Evolutionary conservation across 1,140 invertebrate species (phyloP).

Genomic region (Cotesia glomerata): DNA sequence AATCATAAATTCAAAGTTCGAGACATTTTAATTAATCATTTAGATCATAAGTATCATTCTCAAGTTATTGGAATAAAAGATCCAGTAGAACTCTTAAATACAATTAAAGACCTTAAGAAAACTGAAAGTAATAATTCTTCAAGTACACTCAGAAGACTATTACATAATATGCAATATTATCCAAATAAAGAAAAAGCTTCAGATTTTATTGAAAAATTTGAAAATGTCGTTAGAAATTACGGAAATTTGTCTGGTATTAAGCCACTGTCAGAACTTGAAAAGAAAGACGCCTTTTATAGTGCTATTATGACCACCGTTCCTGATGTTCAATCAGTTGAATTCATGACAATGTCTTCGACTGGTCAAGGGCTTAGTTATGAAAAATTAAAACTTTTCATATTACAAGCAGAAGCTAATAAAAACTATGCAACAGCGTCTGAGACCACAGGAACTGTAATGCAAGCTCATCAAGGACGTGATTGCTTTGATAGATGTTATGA

Average conservation of each 20-base stretch:
- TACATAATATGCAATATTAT: slow-evolving; percentile 23
- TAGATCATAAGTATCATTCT: slow-evolving; percentile 29
- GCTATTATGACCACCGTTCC: slow-evolving; percentile 28
- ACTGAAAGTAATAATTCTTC: slow-evolving; percentile 22
- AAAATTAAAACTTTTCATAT: slow-evolving; percentile 32
- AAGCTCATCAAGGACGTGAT: background rate
- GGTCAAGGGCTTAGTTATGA: slow-evolving; percentile 30
- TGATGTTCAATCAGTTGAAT: slow-evolving; percentile 27
- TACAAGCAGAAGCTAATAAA: slow-evolving; percentile 29
- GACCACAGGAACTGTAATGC: background rate
- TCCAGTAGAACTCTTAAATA: slow-evolving; percentile 26
- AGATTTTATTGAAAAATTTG: background rate
- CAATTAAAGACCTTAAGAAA: slow-evolving; percentile 26
- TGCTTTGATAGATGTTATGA: slow-evolving; percentile 12
- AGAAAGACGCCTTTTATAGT: slow-evolving; percentile 38
- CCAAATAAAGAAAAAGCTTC: slow-evolving; percentile 10
- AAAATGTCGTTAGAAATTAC: background rate
- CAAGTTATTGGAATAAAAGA: slow-evolving; percentile 25
- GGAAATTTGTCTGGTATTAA: background rate
- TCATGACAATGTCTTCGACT: slow-evolving; percentile 25
- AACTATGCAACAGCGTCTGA: slow-evolving; percentile 4
- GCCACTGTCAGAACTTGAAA: slow-evolving; percentile 31
- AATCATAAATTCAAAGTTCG: slow-evolving; percentile 34
- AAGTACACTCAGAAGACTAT: slow-evolving; percentile 19
- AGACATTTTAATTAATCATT: slow-evolving; percentile 26